These are phyloP conservation scores for Urechis unicinctus DNA, from an alignment of 2,888 invertebrate species.

Conservation along the genomic window DNA sequence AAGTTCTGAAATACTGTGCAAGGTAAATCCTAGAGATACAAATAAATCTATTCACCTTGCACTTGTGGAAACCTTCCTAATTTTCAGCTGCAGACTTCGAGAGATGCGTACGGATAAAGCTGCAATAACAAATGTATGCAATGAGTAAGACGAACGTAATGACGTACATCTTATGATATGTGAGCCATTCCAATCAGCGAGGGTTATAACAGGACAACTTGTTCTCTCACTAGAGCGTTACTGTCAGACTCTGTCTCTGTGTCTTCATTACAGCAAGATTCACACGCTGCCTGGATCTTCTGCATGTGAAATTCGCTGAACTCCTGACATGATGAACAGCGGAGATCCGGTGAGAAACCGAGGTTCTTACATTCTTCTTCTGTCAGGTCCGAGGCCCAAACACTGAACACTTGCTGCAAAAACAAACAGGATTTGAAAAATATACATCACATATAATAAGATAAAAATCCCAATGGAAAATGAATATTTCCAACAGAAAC, in stretches of 20 bases:
- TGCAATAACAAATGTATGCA: conserved; percentile 35
- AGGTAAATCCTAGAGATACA: background rate
- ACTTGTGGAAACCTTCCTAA: conserved; percentile 97
- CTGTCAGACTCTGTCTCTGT: conserved; percentile 57
- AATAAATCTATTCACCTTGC: conserved; percentile 61
- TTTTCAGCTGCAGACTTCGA: conserved; percentile 97
- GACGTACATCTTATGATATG: too few species aligned
- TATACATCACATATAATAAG: too few species aligned
- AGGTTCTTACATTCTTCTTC: conserved; percentile 62
- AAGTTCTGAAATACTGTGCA: background rate
- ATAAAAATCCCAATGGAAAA: too few species aligned
- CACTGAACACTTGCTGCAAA: background rate
- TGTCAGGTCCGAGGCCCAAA: conserved; percentile 8
- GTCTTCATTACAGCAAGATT: conserved; percentile 51
- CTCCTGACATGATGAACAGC: conserved; percentile 84
- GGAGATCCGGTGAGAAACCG: conserved; percentile 77
- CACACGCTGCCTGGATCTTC: conserved; percentile 54
- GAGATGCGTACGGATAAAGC: conserved; percentile 81
- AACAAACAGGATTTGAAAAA: too few species aligned
- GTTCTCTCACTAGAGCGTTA: background rate
- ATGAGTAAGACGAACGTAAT: too few species aligned
- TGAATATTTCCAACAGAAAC: too few species aligned
- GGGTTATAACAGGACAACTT: background rate
- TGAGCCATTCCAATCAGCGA: background rate
- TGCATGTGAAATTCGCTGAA: conserved; percentile 68